phyloP scores from a whole-genome alignment of 2,888 invertebrate species.

The Leptinotarsa peninsularis region DNA sequence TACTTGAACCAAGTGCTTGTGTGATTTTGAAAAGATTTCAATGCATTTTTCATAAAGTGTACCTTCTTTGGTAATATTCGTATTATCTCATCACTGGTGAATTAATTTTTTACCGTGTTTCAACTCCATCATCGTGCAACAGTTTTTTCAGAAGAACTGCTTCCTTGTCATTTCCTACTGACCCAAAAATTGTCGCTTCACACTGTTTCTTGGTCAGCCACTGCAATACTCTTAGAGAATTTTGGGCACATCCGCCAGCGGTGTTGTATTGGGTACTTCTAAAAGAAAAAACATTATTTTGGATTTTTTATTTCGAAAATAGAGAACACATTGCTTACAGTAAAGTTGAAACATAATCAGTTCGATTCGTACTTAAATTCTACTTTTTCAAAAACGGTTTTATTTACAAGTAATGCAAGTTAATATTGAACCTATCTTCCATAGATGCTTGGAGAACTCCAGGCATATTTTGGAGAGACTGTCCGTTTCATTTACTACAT shows the following conservation, averaged over 20 bases:
- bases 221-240: slow-evolving; percentile 67
- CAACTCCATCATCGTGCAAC: slow-evolving; percentile 64
- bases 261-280: slow-evolving; percentile 54
- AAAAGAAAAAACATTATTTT: slow-evolving; percentile 32
- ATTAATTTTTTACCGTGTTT: slow-evolving; percentile 58
- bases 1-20: too few species aligned
- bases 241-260: slow-evolving; percentile 68
- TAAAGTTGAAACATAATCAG: too few species aligned
- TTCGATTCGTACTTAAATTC: too few species aligned
- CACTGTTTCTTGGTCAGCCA: slow-evolving; percentile 60
- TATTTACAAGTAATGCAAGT: too few species aligned
- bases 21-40: too few species aligned
- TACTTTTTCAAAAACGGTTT: too few species aligned
- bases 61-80: background rate
- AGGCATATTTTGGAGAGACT: too few species aligned
- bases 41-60: background rate
- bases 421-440: too few species aligned
- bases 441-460: too few species aligned
- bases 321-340: too few species aligned
- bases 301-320: too few species aligned
- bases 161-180: slow-evolving; percentile 68
- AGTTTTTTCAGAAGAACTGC: slow-evolving; percentile 64
- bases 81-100: background rate
- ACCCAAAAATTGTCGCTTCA: slow-evolving; percentile 66
- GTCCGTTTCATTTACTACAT: too few species aligned